Evolutionary conservation across 1,140 invertebrate genomes (phyloP).

Genomic region (Samia ricini): DNA sequence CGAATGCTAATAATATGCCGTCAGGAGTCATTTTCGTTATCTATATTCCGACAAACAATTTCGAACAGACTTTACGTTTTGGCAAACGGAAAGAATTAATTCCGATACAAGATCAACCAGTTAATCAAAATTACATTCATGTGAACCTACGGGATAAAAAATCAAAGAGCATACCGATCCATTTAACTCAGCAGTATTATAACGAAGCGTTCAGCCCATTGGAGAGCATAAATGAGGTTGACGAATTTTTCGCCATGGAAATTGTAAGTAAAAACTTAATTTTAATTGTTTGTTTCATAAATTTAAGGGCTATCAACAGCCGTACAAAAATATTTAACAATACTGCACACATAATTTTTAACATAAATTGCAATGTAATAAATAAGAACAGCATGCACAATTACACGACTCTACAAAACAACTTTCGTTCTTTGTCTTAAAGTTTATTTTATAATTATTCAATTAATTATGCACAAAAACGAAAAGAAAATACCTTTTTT

Average conservation of each 20-base stretch:
- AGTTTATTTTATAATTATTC: too few relatives aligned
- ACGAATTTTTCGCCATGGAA: slow-evolving; percentile 63
- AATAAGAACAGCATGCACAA: not conserved
- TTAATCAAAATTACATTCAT: slow-evolving; percentile 41
- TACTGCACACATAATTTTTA: not conserved
- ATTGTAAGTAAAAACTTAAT: slow-evolving; percentile 43
- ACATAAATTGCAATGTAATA: not conserved
- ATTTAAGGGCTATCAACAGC: not conserved
- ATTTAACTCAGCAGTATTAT: slow-evolving; percentile 58
- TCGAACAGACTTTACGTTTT: slow-evolving; percentile 58
- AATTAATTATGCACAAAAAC: too few relatives aligned
- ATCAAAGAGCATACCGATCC: slow-evolving; percentile 53
- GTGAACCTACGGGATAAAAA: slow-evolving; percentile 61
- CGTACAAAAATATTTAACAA: too few relatives aligned
- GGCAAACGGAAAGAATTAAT: slow-evolving; percentile 55
- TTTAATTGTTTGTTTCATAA: not conserved
- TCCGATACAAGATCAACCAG: slow-evolving; percentile 28
- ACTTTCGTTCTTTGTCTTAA: too few relatives aligned
- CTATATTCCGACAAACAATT: slow-evolving; percentile 61
- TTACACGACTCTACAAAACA: not conserved
- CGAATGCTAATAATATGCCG: slow-evolving; percentile 36
- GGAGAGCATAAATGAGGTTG: slow-evolving; percentile 52
- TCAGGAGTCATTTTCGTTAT: slow-evolving; percentile 61
- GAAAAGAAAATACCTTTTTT: too few relatives aligned
- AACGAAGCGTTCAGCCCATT: slow-evolving; percentile 49